Evolutionary conservation across 2,888 invertebrate species (phyloP), one percentile per base, ranked within the genome.

Genomic region (Agonopterix subpropinquella): DNA sequence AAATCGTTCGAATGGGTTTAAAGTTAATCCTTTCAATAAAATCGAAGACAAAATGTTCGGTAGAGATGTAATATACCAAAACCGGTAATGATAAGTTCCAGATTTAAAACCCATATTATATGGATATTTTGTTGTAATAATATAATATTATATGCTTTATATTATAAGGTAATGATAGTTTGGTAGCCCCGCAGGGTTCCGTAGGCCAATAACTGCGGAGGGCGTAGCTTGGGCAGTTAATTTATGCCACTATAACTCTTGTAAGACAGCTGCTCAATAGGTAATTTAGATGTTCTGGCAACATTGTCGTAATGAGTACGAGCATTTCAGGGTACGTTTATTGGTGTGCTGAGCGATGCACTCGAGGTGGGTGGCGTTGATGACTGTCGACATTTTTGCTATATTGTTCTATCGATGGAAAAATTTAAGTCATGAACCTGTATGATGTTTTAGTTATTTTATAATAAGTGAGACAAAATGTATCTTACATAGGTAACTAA

Each of bases 261-360:
- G 54, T 62, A 28, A 66, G 81, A 80, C 84, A 75, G 80, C 75
- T 71, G 70, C 70, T 73, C 83, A 77, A 80, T 81, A 81, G 78
- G 81, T 86, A 85, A 87, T 87, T 86, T 86, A 87, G 87, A 85
- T 77, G 87, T 87, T 81, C 67, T 53, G 79, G 79, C 86, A 85
- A 87, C 87, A 79, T 74, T 83, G 87, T 87, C 77, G 78, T 84
- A 85, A 87, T 86, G 81, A 86, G 84, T 80, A 75, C 71, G 63
- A 61, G 56, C 59, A 55, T 57, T 64, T 65, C 67, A 63, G 63
- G 61, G 64, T 58, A 58, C 45, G 63, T 78, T 77, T 78, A 77
- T 74, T 74, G 64, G 69, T 59, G 47, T 58, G 67, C 51, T 67
- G 69, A 72, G 62, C 65, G 67, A 61, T 63, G 63, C 61, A 62